phyloP scores from a whole-genome alignment of 1,140 invertebrate species.

The Bacillus rossius region DNA sequence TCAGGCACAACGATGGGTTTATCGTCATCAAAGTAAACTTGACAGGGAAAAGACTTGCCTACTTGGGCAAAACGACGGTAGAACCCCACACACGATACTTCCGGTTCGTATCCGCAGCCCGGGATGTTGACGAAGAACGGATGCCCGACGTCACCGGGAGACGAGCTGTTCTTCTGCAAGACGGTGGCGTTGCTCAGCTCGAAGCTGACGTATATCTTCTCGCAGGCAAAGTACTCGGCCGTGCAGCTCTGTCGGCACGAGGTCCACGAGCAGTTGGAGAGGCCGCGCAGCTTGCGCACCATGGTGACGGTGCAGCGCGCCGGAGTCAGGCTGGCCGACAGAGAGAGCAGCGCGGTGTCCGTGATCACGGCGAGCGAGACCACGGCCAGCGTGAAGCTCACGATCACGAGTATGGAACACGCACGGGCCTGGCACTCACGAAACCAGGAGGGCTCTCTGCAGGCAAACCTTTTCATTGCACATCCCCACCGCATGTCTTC shows the following conservation, averaged over 20 bases:
- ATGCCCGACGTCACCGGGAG: not conserved
- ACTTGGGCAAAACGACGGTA: constrained; percentile 13
- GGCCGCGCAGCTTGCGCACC: not conserved
- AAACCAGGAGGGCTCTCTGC: constrained; percentile 3
- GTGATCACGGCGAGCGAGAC: constrained; percentile 5
- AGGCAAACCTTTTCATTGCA: not conserved
- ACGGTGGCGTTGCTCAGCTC: not conserved
- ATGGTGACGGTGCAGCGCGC: not conserved
- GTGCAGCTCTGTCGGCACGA: constrained; percentile 10
- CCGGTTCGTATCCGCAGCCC: constrained; percentile 36
- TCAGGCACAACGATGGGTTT: constrained; percentile 4
- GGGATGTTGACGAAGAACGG: constrained; percentile 33
- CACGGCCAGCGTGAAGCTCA: constrained; percentile 6
- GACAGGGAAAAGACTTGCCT: constrained; percentile 7
- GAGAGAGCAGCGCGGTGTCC: not conserved
- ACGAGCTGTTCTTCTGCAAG: not conserved
- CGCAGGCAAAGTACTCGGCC: constrained; percentile 30
- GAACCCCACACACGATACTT: constrained; percentile 30
- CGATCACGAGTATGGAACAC: constrained; percentile 1
- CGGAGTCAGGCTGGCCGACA: not conserved
- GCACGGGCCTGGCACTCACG: not conserved
- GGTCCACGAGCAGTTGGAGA: constrained; percentile 3
- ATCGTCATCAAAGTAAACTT: not conserved
- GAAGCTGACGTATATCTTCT: constrained; percentile 27
- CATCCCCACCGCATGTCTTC: not conserved